A percentile compares a stretch with the other conserved stretches of the same genome.
phyloP scores from a whole-genome alignment of 2,113 vertebrate genomes.

The Pogona vitticeps region DNA sequence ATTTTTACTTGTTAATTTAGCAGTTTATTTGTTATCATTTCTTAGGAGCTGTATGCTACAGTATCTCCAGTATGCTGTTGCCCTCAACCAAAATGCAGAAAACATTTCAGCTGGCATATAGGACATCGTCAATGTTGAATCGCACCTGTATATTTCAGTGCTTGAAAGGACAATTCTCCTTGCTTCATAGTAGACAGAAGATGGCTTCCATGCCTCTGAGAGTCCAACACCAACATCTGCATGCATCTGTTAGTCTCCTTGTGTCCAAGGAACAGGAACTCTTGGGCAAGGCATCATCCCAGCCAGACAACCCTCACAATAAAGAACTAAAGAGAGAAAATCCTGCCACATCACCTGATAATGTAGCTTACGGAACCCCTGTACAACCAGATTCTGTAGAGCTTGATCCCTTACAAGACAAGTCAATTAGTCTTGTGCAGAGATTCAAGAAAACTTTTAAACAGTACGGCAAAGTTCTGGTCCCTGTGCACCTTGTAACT shows the following conservation, averaged over 20 bases:
- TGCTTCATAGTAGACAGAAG: conserved; percentile 60
- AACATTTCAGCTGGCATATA: conserved; percentile 67
- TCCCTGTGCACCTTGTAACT: conserved; percentile 92
- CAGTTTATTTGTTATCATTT: conserved; percentile 42
- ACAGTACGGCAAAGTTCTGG: conserved; percentile 97
- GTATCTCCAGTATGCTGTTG: conserved; percentile 77
- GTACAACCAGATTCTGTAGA: conserved; percentile 68
- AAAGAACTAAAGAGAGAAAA: conserved; percentile 46
- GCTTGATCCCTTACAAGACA: conserved; percentile 91
- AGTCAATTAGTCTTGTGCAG: conserved; percentile 88
- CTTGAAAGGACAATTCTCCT: conserved; percentile 57
- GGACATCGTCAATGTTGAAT: conserved; percentile 59
- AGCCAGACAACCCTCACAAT: conserved; percentile 35
- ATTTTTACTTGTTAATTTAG: not conserved
- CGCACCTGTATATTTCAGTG: conserved; percentile 51
- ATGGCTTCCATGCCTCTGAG: conserved; percentile 56
- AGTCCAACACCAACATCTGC: conserved; percentile 70
- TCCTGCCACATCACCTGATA: conserved; percentile 23
- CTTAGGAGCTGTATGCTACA: conserved; percentile 53
- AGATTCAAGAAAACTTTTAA: conserved; percentile 96
- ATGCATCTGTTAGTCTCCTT: conserved; percentile 57
- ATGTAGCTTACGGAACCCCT: conserved; percentile 47
- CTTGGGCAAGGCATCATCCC: conserved; percentile 32
- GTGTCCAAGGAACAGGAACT: conserved; percentile 61
- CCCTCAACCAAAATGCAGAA: conserved; percentile 61